Evolutionary conservation across 53 echinoderm and acorn worm species (phyloP), one percentile per base, ranked within the genome.

Genomic region (Arbacia lixula): DNA sequence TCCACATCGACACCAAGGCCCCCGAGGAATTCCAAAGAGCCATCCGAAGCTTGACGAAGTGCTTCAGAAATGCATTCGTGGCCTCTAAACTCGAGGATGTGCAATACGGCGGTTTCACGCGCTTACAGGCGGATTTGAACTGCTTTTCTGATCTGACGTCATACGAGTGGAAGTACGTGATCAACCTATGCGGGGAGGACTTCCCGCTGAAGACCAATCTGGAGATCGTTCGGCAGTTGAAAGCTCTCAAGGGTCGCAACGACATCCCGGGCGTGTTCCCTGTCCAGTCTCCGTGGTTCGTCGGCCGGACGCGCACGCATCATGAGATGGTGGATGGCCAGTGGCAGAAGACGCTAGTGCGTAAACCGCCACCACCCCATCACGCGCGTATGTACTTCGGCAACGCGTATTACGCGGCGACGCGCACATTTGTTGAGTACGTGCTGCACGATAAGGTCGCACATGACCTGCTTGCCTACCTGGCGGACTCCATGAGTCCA

Each of bases 181-280:
- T 92, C 16, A 92, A 92, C 38, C 86, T 92, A 12, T 86, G 89
- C 60, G 87, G 87, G 9, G 87, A 89, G 36, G 92, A 92, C 46
- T 92, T 92, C 62, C 93, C 93, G 16, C 52, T 93, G 53, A 93
- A 87, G 30, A 93, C 93, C 1, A 93, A 93, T 22, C 30, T 87
- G 6, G 93, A 93, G 17, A 93, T 93, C 17, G 87, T 93, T 2
- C 58, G 71, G 35, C 78, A 72, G 24, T 12, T 89, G 17, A 89
- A 89, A 62, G 68, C 52, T 4, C 19, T 6, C 19, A 51, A 43
- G n/a, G 67, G 67, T 1, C 28, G 3, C 8, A 83, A 83, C 20
- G 65, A 52, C n/a, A 83, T 83, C 26, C 26, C 30, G 5, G 65
- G 84, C 34, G 21, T 64, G 5, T 28, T 6, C 41, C 41, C 84